phyloP scores from a whole-genome alignment of 2,113 vertebrate species.

The Condylura cristata region DNA sequence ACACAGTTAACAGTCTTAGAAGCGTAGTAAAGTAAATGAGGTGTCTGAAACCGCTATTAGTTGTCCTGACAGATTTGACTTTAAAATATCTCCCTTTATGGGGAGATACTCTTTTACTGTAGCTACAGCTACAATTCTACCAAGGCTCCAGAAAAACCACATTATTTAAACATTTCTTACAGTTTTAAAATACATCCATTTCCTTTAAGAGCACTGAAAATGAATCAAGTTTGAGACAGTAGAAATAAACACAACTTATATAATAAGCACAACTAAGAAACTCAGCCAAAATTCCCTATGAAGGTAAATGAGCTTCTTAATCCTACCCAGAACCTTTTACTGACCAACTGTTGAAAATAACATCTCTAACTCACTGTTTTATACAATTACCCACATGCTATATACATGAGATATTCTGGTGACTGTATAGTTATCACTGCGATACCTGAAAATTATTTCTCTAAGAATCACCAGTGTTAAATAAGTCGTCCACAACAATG shows the following conservation, averaged over 20 bases:
- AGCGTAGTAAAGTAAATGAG: background rate
- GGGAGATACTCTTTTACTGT: background rate
- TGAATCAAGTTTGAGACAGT: background rate
- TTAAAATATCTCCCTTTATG: background rate
- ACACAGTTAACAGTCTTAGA: background rate
- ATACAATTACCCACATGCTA: background rate
- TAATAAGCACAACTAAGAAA: slow-evolving; percentile 17
- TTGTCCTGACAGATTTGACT: background rate
- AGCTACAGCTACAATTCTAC: background rate
- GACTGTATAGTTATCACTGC: background rate
- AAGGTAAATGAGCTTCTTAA: background rate
- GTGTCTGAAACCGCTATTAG: background rate
- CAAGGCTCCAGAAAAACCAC: background rate
- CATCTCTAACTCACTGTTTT: slow-evolving; percentile 32
- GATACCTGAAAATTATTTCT: background rate
- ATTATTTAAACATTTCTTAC: slow-evolving; percentile 4
- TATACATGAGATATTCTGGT: background rate
- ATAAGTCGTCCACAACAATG: background rate
- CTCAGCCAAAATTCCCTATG: background rate
- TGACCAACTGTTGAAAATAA: background rate
- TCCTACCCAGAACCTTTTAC: background rate
- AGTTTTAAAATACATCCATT: background rate
- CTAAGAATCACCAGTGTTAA: background rate
- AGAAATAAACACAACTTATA: background rate
- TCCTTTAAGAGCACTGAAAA: slow-evolving; percentile 45